Base-by-base conservation (phyloP, 2,113 vertebrate species). In the Hippotragus niger region DNA sequence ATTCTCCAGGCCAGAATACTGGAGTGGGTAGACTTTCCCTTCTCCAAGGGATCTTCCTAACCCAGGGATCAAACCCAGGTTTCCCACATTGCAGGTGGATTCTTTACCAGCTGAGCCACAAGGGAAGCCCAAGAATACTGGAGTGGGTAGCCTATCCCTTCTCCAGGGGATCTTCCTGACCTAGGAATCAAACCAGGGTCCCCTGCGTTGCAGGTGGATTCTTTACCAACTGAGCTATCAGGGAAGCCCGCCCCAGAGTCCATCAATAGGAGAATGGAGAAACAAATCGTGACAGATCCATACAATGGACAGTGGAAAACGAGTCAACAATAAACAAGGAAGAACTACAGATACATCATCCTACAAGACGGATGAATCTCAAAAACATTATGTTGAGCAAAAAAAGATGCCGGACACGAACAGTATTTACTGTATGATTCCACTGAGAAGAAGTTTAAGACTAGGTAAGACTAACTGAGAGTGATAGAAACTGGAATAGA, bases 121-220 rank as follows among this genome's bases (percentile, higher is more conserved):
- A n/a, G 17, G 8, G 16, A 67, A 67, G 33, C 33, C 16, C 16
- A 67, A 67, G 62, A 19, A 67, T 19, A 67, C 16, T 67, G 62
- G 33, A 67, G 7, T 67, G 62, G 62, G 62, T 67, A 67, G 62
- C 16, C 33, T 67, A n/a, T 19, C 33, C 33, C 33, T 67, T 67
- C 16, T 17, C 33, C 62, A 19, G 62, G 62, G 62, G 62, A 19
- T n/a, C 62, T 67, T 67, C 16, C 62, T 67, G 62, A 67, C 33
- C 16, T 4, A 67, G 62, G 62, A 67, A 19, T 67, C 3, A n/a
- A n/a, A 67, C 62, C 33, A n/a, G 16, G 33, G 62, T 67, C 16
- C 16, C 16, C 33, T n/a, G 62, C 62, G n/a, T 10, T 67, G 62
- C 62, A n/a, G 33, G 33, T 0, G 0, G 33, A 67, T 67, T 67